Percentiles rank a stretch among this genome's conserved stretches.
Conservation (phyloP, 2,888 invertebrate genomes). For the Temnothorax ravouxi region DNA sequence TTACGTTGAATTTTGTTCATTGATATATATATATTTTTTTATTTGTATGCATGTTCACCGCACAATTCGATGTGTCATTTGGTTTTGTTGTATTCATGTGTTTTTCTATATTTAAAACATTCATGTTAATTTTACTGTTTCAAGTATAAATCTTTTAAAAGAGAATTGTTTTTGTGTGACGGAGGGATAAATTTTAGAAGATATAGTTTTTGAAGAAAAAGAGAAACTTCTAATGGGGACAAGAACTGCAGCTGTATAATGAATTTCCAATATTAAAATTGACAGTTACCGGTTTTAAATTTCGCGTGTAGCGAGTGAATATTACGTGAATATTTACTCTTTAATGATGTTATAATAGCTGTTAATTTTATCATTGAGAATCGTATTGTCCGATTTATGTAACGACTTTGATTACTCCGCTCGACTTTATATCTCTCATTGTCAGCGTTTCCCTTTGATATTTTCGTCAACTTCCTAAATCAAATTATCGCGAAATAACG, state of each 20-base stretch:
- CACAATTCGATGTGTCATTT: background rate
- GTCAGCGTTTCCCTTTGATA: background rate
- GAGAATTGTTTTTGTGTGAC: background rate
- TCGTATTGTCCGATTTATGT: conserved; percentile 13
- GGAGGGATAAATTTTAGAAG: background rate
- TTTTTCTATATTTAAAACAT: background rate
- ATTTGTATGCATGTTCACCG: background rate
- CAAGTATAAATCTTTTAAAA: background rate
- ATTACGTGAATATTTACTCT: conserved; percentile 19
- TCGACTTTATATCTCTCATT: conserved; percentile 20
- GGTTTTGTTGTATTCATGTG: background rate
- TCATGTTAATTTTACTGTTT: background rate
- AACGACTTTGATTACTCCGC: conserved; percentile 15
- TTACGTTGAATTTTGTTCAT: background rate
- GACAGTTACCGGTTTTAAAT: conserved; percentile 8
- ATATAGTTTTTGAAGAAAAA: background rate
- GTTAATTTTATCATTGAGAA: conserved; percentile 26
- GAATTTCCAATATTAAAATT: conserved; percentile 21
- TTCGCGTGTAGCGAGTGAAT: background rate
- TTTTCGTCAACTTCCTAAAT: conserved; percentile 16
- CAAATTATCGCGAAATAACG: conserved; percentile 27
- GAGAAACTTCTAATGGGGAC: background rate
- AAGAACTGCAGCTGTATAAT: conserved; percentile 9
- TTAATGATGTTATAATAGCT: conserved; percentile 26
- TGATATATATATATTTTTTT: background rate